Evolutionary conservation across 2,888 invertebrate genomes (phyloP), one percentile per base, ranked within the genome.

Genomic region (Poecilobothrus nobilitatus): DNA sequence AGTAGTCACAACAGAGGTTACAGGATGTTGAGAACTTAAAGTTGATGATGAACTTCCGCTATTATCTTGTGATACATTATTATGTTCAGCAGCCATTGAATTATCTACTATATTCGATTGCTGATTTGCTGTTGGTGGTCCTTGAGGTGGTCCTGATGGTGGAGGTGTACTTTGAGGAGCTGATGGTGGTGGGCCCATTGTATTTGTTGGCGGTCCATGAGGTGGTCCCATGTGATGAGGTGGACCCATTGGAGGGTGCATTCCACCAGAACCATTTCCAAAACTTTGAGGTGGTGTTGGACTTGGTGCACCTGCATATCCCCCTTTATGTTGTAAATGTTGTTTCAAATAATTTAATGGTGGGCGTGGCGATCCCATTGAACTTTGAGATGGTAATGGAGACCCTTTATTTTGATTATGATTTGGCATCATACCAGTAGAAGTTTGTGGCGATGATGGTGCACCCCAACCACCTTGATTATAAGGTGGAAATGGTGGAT

Each of bases 1-100:
- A 69, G 94, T 94, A 73, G 94, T 94, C 76, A 94, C 91, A 73
- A 94, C 90, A 71, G 92, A 91, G 65, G 92, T 93, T 75, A 92
- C 92, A 70, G 91, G 89, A 79, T 91, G 85, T 67, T 84, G 82
- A n/a, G 85, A 84, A 27, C 78, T 74, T 41, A 79, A 76, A 64
- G 78, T 75, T 27, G 79, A 76, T 44, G 82, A 80, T 41, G 82
- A 82, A 71, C 81, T 82, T 62, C 83, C 78, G 33, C 87, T 87
- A 81, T 87, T 87, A 79, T 87, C 87, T 79, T 87, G 91, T 81
- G 82, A 87, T 84, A 81, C 76, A 67, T 71, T 71, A 71, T 71
- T 71, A 75, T 80, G 80, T 6, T 66, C 79, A 80, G 71, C 78
- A 80, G 74, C 81, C 81, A 72, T 80, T 80, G 73, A 78, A 78